Conservation (phyloP, 2,113 vertebrate genomes). For the Thalassarche chlororhynchos region DNA sequence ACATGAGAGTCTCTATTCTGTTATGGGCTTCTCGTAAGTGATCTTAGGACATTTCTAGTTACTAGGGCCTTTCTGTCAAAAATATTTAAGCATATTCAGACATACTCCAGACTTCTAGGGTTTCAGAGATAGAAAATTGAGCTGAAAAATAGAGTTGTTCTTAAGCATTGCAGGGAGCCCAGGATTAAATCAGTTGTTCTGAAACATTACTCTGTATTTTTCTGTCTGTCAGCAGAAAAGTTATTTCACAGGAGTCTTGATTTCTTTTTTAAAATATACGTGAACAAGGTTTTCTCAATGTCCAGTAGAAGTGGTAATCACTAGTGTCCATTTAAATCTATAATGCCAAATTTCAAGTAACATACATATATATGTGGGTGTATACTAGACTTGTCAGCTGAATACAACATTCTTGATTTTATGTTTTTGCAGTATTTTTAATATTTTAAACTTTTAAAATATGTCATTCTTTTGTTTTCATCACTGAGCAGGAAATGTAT, state of each 20-base stretch:
- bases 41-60: neutral
- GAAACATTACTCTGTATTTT: neutral
- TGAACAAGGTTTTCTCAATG: neutral
- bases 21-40: neutral
- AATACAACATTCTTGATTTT: neutral
- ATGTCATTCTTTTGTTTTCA: neutral
- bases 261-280: neutral
- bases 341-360: neutral
- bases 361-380: too few relatives aligned
- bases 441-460: neutral
- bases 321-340: neutral
- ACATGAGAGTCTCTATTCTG: neutral
- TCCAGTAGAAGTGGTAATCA: neutral
- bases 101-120: neutral
- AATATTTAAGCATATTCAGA: neutral
- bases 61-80: neutral
- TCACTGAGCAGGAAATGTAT: neutral
- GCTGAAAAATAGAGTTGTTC: neutral
- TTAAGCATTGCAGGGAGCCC: neutral
- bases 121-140: neutral
- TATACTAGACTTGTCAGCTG: neutral
- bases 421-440: neutral
- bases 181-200: neutral
- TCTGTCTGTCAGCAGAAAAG: neutral
- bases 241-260: neutral